phyloP scores from a whole-genome alignment of 2,797 vertebrate species.

The Hoplostethus mediterraneus region DNA sequence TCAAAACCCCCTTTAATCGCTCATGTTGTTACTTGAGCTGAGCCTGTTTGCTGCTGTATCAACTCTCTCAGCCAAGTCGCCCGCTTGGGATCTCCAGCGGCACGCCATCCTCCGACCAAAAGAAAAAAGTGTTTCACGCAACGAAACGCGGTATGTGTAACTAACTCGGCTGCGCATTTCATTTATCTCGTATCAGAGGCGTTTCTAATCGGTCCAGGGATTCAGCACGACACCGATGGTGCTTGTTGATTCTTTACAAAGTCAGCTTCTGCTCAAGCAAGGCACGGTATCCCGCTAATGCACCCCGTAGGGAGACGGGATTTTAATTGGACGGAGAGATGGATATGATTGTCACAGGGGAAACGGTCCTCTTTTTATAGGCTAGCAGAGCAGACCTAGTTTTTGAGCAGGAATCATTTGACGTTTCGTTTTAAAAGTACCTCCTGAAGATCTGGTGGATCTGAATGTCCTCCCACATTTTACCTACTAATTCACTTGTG shows the following conservation, averaged over 20 bases:
- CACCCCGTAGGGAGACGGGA: neutral
- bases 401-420: constrained; percentile 3
- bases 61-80: constrained; percentile 13
- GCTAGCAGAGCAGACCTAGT: neutral
- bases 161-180: neutral
- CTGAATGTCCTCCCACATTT: too few species aligned
- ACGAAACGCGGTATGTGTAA: neutral
- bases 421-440: neutral
- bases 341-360: constrained; percentile 36
- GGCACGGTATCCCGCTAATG: neutral
- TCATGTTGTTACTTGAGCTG: constrained; percentile 19
- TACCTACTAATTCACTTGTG: constrained; percentile 13
- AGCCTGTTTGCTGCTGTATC: constrained; percentile 43
- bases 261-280: neutral
- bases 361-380: constrained; percentile 29
- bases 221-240: neutral
- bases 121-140: constrained; percentile 10
- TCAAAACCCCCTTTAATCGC: constrained; percentile 51
- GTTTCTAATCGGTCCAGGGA: neutral
- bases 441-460: neutral
- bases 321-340: constrained; percentile 46
- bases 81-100: constrained; percentile 25
- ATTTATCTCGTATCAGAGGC: too few species aligned
- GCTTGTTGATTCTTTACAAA: too few species aligned
- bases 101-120: constrained; percentile 17